Conservation (phyloP, 2,888 invertebrate species). For the Gasteruption jaculator region DNA sequence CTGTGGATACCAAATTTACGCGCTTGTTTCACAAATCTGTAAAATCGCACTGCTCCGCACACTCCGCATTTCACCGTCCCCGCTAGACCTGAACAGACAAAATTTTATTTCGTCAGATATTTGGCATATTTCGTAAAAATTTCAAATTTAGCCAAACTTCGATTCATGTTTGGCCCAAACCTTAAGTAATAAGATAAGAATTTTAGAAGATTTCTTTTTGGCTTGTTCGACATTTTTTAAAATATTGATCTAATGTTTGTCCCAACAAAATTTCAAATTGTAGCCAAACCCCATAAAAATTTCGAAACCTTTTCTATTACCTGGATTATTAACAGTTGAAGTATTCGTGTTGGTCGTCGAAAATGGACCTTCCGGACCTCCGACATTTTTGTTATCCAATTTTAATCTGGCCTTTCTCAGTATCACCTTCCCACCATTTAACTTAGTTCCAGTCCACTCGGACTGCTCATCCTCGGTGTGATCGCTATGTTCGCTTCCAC, state of each 20-base stretch:
- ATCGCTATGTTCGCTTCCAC: conserved; percentile 40
- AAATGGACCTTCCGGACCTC: conserved; percentile 63
- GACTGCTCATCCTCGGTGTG: conserved; percentile 48
- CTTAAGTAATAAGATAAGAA: too few species aligned
- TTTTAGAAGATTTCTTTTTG: too few species aligned
- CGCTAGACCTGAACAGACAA: conserved; percentile 55
- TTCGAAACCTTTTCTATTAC: conserved; percentile 30
- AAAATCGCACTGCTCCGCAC: conserved; percentile 72
- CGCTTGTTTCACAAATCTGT: conserved; percentile 73
- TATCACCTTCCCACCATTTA: conserved; percentile 64
- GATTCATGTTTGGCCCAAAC: too few species aligned
- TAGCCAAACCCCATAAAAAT: background rate
- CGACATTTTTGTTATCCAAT: conserved; percentile 52
- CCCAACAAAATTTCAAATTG: background rate
- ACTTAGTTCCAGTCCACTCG: conserved; percentile 51
- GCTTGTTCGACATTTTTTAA: too few species aligned
- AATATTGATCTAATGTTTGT: too few species aligned
- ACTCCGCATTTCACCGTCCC: conserved; percentile 73
- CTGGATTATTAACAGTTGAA: conserved; percentile 35
- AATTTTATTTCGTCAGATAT: too few species aligned
- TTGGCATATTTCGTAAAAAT: too few species aligned
- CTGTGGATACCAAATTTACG: conserved; percentile 80
- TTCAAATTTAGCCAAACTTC: too few species aligned
- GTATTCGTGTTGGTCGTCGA: conserved; percentile 50
- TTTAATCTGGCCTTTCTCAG: conserved; percentile 67